These are phyloP conservation scores for Apocrypta bakeri DNA, from an alignment of 1,140 invertebrate species.

Conservation along the genomic window DNA sequence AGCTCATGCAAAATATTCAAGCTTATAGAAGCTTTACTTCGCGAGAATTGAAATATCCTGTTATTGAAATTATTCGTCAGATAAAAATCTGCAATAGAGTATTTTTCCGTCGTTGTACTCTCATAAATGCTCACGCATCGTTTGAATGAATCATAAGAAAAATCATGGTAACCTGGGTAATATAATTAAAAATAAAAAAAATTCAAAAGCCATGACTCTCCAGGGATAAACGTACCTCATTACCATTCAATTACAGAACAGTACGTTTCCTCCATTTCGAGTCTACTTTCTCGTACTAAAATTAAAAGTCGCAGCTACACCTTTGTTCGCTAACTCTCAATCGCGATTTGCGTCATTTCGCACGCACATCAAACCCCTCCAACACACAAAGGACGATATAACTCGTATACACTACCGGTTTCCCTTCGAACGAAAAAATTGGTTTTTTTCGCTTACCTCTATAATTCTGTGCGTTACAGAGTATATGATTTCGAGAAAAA, in stretches of 20 bases:
- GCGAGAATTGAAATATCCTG: too few species aligned
- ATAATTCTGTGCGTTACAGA: too few species aligned
- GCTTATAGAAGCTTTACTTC: too few species aligned
- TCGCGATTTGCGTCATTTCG: neutral
- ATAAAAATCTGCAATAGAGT: neutral
- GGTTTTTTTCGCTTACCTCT: neutral
- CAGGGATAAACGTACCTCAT: neutral
- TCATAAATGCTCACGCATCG: neutral
- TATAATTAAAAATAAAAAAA: neutral
- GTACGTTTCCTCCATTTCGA: neutral
- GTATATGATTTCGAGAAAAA: neutral
- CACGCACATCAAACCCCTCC: neutral
- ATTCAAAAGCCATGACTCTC: neutral
- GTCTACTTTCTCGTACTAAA: neutral
- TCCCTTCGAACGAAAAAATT: neutral
- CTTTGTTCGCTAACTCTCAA: neutral
- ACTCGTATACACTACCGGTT: neutral
- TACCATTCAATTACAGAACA: neutral
- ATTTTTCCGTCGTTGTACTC: neutral
- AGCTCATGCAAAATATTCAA: too few species aligned
- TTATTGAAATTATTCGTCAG: too few species aligned
- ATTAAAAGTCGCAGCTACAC: neutral
- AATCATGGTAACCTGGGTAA: neutral
- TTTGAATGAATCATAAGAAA: neutral
- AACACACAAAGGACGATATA: neutral